Conservation (phyloP, 2,888 invertebrate genomes). For the Agonopterix subpropinquella region DNA sequence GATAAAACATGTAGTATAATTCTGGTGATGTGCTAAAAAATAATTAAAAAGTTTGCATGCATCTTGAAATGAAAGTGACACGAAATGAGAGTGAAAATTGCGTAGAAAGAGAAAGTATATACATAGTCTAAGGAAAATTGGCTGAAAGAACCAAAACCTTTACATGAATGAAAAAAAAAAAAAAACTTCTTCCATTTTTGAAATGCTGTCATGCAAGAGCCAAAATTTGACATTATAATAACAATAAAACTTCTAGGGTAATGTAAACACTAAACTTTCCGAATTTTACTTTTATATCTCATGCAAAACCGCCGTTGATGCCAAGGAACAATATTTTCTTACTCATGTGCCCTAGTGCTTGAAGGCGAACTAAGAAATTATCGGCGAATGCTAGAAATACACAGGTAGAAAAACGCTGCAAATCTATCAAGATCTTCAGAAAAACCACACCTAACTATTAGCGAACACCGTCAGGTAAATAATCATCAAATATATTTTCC, state of each 20-base stretch:
- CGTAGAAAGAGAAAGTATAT: too few relatives aligned
- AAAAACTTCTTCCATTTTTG: constrained; percentile 1
- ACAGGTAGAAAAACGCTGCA: background rate
- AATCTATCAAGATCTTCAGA: background rate
- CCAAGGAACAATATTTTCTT: background rate
- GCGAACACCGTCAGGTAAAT: constrained; percentile 2
- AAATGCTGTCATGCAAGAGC: background rate
- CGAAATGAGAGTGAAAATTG: too few relatives aligned
- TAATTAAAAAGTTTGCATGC: too few relatives aligned
- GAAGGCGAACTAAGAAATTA: too few relatives aligned
- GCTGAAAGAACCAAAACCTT: too few relatives aligned
- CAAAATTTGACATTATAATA: background rate
- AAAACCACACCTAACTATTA: background rate
- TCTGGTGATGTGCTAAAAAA: too few relatives aligned
- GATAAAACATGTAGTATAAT: too few relatives aligned
- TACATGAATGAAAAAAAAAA: background rate
- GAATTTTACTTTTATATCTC: background rate
- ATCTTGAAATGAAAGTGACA: too few relatives aligned
- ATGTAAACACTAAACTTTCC: background rate
- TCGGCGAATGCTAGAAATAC: background rate
- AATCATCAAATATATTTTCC: constrained; percentile 5
- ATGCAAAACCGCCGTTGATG: background rate
- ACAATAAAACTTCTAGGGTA: background rate
- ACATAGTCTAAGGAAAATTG: too few relatives aligned
- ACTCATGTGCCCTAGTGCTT: too few relatives aligned